Percentiles rank a stretch among this genome's conserved stretches.
Evolutionary conservation across 2,113 vertebrate species (phyloP).

Genomic region (Pygathrix nemaeus): DNA sequence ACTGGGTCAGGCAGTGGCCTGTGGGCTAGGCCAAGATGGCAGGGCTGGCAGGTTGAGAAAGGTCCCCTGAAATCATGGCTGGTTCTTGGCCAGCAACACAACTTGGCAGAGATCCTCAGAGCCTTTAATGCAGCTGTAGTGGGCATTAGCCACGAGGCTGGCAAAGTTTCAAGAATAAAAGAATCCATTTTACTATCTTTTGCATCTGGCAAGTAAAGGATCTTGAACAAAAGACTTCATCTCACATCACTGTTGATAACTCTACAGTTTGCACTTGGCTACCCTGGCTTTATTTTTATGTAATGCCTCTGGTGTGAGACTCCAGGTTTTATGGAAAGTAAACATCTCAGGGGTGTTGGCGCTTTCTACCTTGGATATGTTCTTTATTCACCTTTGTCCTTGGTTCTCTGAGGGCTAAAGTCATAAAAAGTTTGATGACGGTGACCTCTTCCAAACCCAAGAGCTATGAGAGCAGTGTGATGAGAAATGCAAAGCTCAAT

Average conservation of each 20-base stretch:
- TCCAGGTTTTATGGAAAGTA: no score
- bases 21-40: background rate
- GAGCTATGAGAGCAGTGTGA: no score
- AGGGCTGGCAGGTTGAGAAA: background rate
- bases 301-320: no score
- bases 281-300: no score
- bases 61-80: background rate
- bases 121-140: background rate
- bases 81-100: background rate
- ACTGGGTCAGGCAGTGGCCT: background rate
- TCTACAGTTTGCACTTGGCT: background rate
- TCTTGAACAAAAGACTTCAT: background rate
- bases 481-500: no score
- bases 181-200: background rate
- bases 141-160: background rate
- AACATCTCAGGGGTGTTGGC: no score
- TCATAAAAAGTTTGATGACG: no score
- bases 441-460: no score
- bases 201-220: background rate
- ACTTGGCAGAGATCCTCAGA: background rate
- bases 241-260: background rate
- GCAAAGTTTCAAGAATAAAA: background rate
- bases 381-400: no score
- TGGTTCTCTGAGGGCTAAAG: no score
- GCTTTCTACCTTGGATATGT: no score